phyloP scores from a whole-genome alignment of 1,140 invertebrate genomes.

The Phymastichus coffea region DNA sequence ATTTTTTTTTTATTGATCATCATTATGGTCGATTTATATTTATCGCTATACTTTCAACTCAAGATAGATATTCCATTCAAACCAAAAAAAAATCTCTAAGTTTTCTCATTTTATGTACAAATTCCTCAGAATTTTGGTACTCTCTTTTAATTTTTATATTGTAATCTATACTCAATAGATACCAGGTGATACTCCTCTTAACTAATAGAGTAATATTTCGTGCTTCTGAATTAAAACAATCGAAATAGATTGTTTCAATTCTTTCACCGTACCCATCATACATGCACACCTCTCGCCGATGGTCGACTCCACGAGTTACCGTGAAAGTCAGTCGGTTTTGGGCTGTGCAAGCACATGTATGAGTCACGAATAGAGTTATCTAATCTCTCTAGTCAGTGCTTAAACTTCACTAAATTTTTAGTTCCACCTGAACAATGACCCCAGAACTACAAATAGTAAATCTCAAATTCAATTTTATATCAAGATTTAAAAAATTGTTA shows the following conservation, averaged over 20 bases:
- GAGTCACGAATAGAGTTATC: constrained; percentile 21
- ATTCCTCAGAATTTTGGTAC: too few species aligned
- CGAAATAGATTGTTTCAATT: constrained; percentile 22
- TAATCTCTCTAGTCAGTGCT: constrained; percentile 29
- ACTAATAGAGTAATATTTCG: too few species aligned
- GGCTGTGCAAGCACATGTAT: constrained; percentile 31
- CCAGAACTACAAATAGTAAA: constrained; percentile 19
- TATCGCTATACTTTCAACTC: too few species aligned
- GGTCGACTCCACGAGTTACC: constrained; percentile 30
- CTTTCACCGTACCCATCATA: constrained; percentile 27
- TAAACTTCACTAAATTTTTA: constrained; percentile 29
- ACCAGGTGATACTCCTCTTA: constrained; percentile 27
- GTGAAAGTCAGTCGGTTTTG: constrained; percentile 25
- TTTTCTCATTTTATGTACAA: too few species aligned
- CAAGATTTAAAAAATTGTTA: too few species aligned
- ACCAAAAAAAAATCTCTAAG: too few species aligned
- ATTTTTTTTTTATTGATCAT: too few species aligned
- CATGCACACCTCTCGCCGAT: constrained; percentile 34
- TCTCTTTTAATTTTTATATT: too few species aligned
- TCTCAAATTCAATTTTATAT: too few species aligned
- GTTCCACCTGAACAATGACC: constrained; percentile 29
- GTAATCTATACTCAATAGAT: too few species aligned
- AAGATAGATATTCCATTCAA: too few species aligned
- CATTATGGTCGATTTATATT: too few species aligned
- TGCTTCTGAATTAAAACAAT: constrained; percentile 33